Percentiles rank a stretch among this genome's conserved stretches.
Conservation (phyloP, 2,797 vertebrate genomes). For the Enteromius unitaeniatus region DNA sequence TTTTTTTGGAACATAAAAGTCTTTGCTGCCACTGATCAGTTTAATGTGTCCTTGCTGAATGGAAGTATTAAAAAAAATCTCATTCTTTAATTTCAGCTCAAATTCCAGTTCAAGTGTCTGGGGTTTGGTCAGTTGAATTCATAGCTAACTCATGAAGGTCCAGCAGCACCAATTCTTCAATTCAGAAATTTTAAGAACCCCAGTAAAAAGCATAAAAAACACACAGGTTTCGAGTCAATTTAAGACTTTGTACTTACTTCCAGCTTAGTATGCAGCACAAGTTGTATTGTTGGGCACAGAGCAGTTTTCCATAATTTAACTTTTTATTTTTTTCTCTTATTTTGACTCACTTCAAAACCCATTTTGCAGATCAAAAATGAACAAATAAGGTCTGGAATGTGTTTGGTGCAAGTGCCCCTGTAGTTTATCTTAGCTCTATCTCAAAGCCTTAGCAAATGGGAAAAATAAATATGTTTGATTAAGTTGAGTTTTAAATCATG, state of each 20-base stretch:
- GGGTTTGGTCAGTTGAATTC: neutral
- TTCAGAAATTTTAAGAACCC: neutral
- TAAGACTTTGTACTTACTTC: neutral
- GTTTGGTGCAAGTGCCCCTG: conserved; percentile 19
- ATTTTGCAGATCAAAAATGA: conserved; percentile 28
- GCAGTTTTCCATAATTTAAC: neutral
- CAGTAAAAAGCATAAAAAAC: neutral
- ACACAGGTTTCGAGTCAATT: neutral
- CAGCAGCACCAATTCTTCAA: neutral
- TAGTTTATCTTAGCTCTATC: conserved; percentile 48
- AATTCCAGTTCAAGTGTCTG: neutral
- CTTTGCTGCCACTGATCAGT: neutral
- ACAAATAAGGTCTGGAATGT: conserved; percentile 19
- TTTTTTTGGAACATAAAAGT: neutral
- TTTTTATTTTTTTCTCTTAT: neutral
- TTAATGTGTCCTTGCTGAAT: neutral
- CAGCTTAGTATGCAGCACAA: conserved; percentile 3
- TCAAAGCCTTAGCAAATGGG: conserved; percentile 47
- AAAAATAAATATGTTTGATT: conserved; percentile 70
- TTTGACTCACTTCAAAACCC: neutral
- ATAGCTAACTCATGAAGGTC: neutral
- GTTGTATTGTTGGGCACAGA: neutral
- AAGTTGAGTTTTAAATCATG: conserved; percentile 34
- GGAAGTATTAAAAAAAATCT: neutral
- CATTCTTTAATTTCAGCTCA: conserved; percentile 10